These are phyloP conservation scores for Brachyhypopomus gauderio DNA, from an alignment of 2,113 vertebrate species.

Conservation along the genomic window DNA sequence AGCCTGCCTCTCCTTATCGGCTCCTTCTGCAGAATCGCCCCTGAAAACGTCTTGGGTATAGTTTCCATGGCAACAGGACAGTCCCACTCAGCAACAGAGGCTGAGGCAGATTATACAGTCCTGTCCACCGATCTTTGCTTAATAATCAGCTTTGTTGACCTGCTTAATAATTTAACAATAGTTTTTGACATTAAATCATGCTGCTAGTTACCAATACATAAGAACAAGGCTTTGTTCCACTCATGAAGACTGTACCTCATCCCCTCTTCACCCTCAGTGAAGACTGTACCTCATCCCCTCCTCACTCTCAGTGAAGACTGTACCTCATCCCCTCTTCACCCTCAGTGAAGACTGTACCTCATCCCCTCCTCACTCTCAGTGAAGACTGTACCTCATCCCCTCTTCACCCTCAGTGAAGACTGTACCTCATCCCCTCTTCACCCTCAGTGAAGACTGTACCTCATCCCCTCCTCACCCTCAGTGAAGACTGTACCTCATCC, in stretches of 20 bases:
- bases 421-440: too few relatives aligned
- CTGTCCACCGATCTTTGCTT: background rate
- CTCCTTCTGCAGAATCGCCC: conserved; percentile 3
- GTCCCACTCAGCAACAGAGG: conserved; percentile 9
- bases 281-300: too few relatives aligned
- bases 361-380: too few relatives aligned
- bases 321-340: too few relatives aligned
- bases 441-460: conserved; percentile 68
- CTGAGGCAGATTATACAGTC: background rate
- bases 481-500: conserved; percentile 70
- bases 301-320: too few relatives aligned
- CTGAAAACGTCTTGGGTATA: background rate
- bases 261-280: too few relatives aligned
- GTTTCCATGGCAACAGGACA: conserved; percentile 48
- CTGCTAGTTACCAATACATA: background rate
- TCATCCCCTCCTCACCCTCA: conserved; percentile 93
- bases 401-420: too few relatives aligned
- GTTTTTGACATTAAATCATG: background rate
- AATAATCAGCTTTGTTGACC: background rate
- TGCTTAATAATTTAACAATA: conserved; percentile 10
- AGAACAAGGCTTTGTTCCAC: background rate
- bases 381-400: too few relatives aligned
- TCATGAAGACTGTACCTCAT: too few relatives aligned
- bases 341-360: too few relatives aligned
- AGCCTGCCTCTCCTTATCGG: conserved; percentile 2